phyloP scores from a whole-genome alignment of 2,888 invertebrate genomes.

The Acutogordius australiensis region DNA sequence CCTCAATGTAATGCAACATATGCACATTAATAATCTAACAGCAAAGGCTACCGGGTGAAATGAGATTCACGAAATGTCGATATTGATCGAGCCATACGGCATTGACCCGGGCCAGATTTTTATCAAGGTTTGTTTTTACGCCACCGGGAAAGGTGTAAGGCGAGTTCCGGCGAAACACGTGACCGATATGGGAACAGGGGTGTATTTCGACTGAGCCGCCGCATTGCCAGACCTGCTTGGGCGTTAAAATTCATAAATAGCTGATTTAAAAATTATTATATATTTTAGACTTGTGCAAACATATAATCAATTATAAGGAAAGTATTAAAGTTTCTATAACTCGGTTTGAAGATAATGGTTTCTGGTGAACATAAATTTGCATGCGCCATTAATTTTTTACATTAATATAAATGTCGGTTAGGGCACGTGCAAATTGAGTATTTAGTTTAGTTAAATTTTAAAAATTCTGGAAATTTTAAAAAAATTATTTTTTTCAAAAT shows the following conservation, averaged over 20 bases:
- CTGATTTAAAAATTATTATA: too few species aligned
- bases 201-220: conserved; percentile 22
- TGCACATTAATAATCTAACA: too few species aligned
- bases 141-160: conserved; percentile 30
- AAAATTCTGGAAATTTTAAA: too few species aligned
- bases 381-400: too few species aligned
- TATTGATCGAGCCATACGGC: conserved; percentile 23
- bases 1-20: too few species aligned
- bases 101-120: conserved; percentile 26
- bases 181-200: conserved; percentile 22
- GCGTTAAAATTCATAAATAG: too few species aligned
- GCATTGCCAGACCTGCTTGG: conserved; percentile 22
- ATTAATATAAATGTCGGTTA: too few species aligned
- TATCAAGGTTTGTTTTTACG: conserved; percentile 24
- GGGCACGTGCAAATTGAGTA: too few species aligned
- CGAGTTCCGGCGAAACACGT: conserved; percentile 23
- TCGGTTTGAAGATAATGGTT: not conserved
- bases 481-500: too few species aligned
- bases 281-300: not conserved
- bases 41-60: not conserved
- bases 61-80: not conserved
- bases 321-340: not conserved
- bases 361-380: too few species aligned
- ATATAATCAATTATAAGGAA: not conserved
- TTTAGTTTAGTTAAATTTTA: too few species aligned